Conservation (phyloP, 2,888 invertebrate genomes). For the Anarsia innoxiella region DNA sequence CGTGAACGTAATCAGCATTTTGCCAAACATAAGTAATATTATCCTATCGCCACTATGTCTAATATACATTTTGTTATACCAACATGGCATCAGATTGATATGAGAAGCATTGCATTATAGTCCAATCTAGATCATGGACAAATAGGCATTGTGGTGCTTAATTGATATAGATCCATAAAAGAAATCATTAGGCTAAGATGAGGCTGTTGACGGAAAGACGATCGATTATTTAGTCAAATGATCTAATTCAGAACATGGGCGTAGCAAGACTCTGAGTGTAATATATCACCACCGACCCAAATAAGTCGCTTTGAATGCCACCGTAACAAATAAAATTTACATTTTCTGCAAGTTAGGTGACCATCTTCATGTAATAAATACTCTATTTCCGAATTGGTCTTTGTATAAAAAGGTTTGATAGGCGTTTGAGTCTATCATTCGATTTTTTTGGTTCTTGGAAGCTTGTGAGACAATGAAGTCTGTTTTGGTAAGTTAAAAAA, state of each 20-base stretch:
- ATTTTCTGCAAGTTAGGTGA: constrained; percentile 52
- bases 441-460: constrained; percentile 34
- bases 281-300: constrained; percentile 52
- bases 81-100: too few species aligned
- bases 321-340: constrained; percentile 59
- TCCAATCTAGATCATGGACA: constrained; percentile 4
- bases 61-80: too few species aligned
- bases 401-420: constrained; percentile 58
- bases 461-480: constrained; percentile 49
- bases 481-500: constrained; percentile 46
- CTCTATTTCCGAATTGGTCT: constrained; percentile 55
- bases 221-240: constrained; percentile 18
- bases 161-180: constrained; percentile 5
- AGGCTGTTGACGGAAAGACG: constrained; percentile 17
- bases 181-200: constrained; percentile 12
- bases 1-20: too few species aligned
- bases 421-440: constrained; percentile 43
- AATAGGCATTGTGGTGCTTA: not conserved
- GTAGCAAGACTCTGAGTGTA: constrained; percentile 31
- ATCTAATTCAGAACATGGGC: constrained; percentile 36
- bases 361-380: constrained; percentile 58
- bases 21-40: too few species aligned
- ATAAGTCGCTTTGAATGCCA: constrained; percentile 52
- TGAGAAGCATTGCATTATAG: too few species aligned
- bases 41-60: too few species aligned